These are phyloP conservation scores for Platyura marginata DNA, from an alignment of 1,140 invertebrate genomes.

Conservation along the genomic window DNA sequence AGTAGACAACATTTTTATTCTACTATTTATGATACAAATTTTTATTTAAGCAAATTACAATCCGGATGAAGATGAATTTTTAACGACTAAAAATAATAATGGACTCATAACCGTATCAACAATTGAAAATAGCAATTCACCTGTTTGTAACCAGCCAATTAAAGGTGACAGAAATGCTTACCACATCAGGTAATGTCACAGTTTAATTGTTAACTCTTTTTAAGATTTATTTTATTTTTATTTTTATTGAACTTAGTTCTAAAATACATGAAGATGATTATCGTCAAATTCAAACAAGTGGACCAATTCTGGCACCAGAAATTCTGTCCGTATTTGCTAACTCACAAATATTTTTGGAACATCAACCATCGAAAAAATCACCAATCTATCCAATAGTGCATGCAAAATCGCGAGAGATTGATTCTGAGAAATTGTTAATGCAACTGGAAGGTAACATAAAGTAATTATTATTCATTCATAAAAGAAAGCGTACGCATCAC, in stretches of 20 bases:
- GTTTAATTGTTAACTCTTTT: neutral
- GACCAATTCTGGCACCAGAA: slow-evolving; percentile 20
- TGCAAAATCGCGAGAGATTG: slow-evolving; percentile 12
- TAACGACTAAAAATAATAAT: slow-evolving; percentile 15
- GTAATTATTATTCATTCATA: too few species aligned
- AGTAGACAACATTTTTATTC: too few species aligned
- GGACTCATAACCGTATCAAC: slow-evolving; percentile 12
- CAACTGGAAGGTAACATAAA: slow-evolving; percentile 21
- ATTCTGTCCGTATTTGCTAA: slow-evolving; percentile 23
- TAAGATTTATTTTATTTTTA: neutral
- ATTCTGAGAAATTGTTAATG: slow-evolving; percentile 10
- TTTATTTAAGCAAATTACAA: slow-evolving; percentile 25
- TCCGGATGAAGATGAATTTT: slow-evolving; percentile 23
- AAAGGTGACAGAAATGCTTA: slow-evolving; percentile 7
- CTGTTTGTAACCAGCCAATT: slow-evolving; percentile 19
- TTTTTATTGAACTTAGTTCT: slow-evolving; percentile 4
- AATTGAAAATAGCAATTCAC: slow-evolving; percentile 19
- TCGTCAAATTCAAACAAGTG: slow-evolving; percentile 22
- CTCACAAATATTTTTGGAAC: slow-evolving; percentile 24
- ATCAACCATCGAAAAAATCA: slow-evolving; percentile 19
- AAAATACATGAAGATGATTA: slow-evolving; percentile 24
- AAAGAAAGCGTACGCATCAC: too few species aligned
- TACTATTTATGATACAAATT: too few species aligned
- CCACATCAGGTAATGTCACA: too few species aligned
- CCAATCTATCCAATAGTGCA: slow-evolving; percentile 16